Evolutionary conservation across 2,888 invertebrate genomes (phyloP), one percentile per base, ranked within the genome.

Genomic region (Isotomurus palustris): DNA sequence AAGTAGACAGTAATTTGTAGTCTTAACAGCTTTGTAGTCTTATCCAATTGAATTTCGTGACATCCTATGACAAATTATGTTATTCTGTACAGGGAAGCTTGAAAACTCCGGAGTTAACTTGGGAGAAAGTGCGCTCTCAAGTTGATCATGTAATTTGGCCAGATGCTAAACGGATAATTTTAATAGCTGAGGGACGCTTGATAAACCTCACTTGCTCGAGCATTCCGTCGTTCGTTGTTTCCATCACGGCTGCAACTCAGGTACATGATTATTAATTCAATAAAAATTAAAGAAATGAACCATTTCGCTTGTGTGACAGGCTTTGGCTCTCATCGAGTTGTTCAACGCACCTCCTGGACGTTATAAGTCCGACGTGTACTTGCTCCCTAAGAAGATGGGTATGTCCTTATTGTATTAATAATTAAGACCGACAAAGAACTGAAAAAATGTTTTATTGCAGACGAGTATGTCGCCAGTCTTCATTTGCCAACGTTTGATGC

Each of bases 91-190:
- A 86, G 86, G 91, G 91, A 77, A 87, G 91, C 67, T 78, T 97
- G 62, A 81, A 93, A 62, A 95, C 95, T 24, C 91, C 93, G 0
- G 96, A 96, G 74, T 78, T 96, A 71, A 88, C 93, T 55, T 96
- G 96, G 96, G 96, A 97, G 78, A 88, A 93, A 73, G 95, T 97
- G 1, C 82, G 96, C 52, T 93, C 94, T 27, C 95, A 96, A 80
- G 96, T 97, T 41, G 96, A 97, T 78, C 96, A 97, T 78, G 91
- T 97, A 68, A 92, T 96, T 71, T 97, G 95, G 95, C 94, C 95
- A 10, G 93, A 91, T 77, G 92, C 94, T 62, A 96, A 95, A 77
- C 83, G 94, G 60, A 91, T 96, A 70, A 89, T 95, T 53, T 78
- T 95, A 19, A 79, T 95, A 60, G 95, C 95, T 1, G 95, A 95